Evolutionary conservation across 2,888 invertebrate species (phyloP).

Genomic region (Caenorhabditis panamensis): DNA sequence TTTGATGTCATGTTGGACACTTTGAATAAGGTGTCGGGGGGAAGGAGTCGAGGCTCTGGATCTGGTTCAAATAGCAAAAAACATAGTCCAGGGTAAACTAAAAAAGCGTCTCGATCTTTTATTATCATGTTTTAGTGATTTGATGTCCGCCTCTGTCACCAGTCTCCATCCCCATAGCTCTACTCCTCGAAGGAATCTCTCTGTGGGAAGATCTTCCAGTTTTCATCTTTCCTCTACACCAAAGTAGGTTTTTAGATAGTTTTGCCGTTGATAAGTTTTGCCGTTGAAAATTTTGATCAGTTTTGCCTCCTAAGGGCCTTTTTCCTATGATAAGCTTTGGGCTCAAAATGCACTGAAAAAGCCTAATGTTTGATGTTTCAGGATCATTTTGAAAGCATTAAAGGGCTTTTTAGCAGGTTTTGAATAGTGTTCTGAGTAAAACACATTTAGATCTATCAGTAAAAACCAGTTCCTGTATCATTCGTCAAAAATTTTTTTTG

Average conservation of each 20-base stretch:
- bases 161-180: constrained; percentile 43
- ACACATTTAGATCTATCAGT: not conserved
- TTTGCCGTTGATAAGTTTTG: too few species aligned
- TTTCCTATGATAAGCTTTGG: too few species aligned
- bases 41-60: too few species aligned
- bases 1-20: constrained; percentile 67
- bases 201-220: constrained; percentile 47
- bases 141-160: constrained; percentile 49
- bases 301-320: too few species aligned
- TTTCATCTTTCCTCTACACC: constrained; percentile 58
- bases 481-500: too few species aligned
- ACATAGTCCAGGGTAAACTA: constrained; percentile 20
- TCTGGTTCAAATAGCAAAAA: constrained; percentile 17
- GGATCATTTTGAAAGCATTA: too few species aligned
- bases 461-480: too few species aligned
- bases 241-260: constrained; percentile 34
- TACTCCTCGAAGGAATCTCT: constrained; percentile 32
- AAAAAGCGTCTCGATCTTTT: not conserved
- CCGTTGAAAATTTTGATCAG: too few species aligned
- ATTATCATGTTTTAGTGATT: constrained; percentile 29
- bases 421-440: not conserved
- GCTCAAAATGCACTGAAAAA: too few species aligned
- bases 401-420: too few species aligned
- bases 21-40: constrained; percentile 54
- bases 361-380: too few species aligned